A percentile compares a stretch with the other conserved stretches of the same genome.
These are phyloP conservation scores for Trialeurodes vaporariorum DNA, from an alignment of 1,140 invertebrate species.

Conservation along the genomic window DNA sequence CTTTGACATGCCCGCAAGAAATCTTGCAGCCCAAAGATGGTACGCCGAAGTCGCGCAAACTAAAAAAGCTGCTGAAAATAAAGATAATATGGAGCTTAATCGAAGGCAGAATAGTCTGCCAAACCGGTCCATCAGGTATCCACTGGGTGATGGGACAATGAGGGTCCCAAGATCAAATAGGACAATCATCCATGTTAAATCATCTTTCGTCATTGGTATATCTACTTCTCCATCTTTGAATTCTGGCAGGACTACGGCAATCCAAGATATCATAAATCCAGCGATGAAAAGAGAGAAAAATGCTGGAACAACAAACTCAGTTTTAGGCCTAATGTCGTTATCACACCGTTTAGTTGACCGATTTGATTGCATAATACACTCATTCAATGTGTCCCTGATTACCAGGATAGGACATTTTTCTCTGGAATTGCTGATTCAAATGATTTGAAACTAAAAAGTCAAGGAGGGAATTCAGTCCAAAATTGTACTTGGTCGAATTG, in stretches of 20 bases:
- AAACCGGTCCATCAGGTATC: conserved; percentile 53
- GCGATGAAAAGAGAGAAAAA: not conserved
- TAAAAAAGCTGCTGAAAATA: conserved; percentile 41
- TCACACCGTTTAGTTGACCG: no score
- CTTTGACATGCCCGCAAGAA: conserved; percentile 46
- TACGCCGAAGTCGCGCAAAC: conserved; percentile 31
- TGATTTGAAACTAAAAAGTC: no score
- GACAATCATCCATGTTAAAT: conserved; percentile 22
- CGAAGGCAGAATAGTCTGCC: conserved; percentile 60
- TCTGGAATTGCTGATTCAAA: no score
- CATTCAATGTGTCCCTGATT: no score
- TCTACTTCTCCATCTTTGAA: not conserved
- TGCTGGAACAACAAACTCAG: not conserved
- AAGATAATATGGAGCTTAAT: conserved; percentile 36
- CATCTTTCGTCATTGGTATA: conserved; percentile 6
- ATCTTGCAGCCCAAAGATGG: conserved; percentile 19
- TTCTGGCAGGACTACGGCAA: not conserved
- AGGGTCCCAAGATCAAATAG: conserved; percentile 23
- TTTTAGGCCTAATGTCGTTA: no score
- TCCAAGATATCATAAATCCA: not conserved
- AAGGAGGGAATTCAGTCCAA: no score
- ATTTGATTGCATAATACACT: no score
- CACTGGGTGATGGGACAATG: conserved; percentile 20
- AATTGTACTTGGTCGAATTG: no score
- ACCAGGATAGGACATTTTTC: no score